phyloP scores from a whole-genome alignment of 2,888 invertebrate genomes.

The Sarcophaga caerulescens region DNA sequence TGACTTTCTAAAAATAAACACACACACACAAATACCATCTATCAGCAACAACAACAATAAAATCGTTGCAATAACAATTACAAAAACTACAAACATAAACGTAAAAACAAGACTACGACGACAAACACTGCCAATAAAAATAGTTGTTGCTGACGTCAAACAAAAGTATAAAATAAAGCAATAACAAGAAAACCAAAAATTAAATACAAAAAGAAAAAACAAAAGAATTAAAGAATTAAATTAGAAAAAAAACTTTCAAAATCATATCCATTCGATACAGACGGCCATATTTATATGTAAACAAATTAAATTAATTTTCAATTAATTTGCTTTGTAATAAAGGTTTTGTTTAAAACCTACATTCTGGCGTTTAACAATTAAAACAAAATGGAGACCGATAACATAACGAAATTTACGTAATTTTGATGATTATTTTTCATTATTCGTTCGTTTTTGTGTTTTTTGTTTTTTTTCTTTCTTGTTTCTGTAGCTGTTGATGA shows the following conservation, averaged over 20 bases:
- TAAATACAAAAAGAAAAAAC: neutral
- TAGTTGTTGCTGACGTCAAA: constrained; percentile 60
- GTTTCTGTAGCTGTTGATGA: neutral
- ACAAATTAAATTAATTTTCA: neutral
- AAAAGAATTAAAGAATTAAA: neutral
- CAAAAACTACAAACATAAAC: neutral
- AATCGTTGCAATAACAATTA: neutral
- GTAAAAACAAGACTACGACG: neutral
- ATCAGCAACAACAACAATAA: constrained; percentile 10
- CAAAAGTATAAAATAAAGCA: neutral
- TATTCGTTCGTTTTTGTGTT: constrained; percentile 20
- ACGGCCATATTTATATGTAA: constrained; percentile 26
- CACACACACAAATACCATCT: neutral
- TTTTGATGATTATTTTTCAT: constrained; percentile 28
- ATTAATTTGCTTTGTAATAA: neutral
- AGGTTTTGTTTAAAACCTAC: too few relatives aligned
- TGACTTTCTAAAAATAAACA: constrained; percentile 56
- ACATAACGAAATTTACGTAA: constrained; percentile 26
- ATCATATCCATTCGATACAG: constrained; percentile 32
- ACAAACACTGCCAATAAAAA: constrained; percentile 37
- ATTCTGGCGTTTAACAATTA: neutral
- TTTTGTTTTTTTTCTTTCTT: neutral
- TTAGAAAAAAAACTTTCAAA: neutral
- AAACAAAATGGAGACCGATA: neutral
- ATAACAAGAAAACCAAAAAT: neutral